Evolutionary conservation across 2,888 invertebrate species (phyloP).

Genomic region (Morpho achilles): DNA sequence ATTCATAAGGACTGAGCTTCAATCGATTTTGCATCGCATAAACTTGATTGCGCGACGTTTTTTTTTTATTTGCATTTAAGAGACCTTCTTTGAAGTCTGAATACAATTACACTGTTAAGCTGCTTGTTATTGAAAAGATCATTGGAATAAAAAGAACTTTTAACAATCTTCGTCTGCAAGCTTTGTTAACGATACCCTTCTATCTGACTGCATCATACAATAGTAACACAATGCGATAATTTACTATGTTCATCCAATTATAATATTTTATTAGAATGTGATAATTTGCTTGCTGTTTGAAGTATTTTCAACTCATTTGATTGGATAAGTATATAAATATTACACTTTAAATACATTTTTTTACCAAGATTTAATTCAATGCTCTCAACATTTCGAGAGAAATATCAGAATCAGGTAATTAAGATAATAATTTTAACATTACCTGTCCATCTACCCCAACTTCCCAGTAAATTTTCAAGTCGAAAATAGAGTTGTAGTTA

Average conservation of each 20-base stretch:
- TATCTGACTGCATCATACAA: slow-evolving; percentile 9
- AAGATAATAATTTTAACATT: too few species aligned
- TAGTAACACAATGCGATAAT: slow-evolving; percentile 9
- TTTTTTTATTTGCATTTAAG: slow-evolving; percentile 2
- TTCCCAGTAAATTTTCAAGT: too few species aligned
- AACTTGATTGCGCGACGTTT: background rate
- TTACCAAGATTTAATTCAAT: too few species aligned
- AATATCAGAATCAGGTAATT: too few species aligned
- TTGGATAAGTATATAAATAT: too few species aligned
- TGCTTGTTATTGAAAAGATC: slow-evolving; percentile 8
- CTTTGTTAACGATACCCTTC: slow-evolving; percentile 15
- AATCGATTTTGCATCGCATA: background rate
- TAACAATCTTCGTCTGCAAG: slow-evolving; percentile 9
- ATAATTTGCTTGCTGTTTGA: too few species aligned
- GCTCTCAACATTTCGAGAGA: too few species aligned
- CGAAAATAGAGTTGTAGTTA: too few species aligned
- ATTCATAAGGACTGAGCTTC: background rate
- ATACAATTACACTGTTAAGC: slow-evolving; percentile 4
- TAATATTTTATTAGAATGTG: too few species aligned
- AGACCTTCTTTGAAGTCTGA: background rate
- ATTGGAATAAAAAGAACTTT: slow-evolving; percentile 10
- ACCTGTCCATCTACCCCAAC: too few species aligned
- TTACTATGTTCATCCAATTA: slow-evolving; percentile 1
- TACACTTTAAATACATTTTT: too few species aligned
- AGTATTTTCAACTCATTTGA: too few species aligned